Conservation (phyloP, 2,797 vertebrate species). For the Micrastur ruficollis region DNA sequence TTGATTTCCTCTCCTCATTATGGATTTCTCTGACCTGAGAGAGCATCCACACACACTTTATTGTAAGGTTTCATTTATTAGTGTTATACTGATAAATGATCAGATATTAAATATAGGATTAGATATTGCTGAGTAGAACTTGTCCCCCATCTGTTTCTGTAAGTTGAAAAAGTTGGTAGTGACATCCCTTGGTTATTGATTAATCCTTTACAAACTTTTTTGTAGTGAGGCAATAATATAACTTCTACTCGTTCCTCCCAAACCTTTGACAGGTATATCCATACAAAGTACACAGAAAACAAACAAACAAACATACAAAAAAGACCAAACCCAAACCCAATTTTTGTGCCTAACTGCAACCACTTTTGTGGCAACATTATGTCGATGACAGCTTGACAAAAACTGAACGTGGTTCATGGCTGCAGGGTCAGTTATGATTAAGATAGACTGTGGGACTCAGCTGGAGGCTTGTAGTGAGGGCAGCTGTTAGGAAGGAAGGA, state of each 20-base stretch:
- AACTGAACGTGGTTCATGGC: background rate
- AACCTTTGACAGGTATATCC: background rate
- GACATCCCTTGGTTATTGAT: background rate
- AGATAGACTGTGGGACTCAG: background rate
- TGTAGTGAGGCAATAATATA: background rate
- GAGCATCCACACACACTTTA: background rate
- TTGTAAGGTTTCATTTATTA: background rate
- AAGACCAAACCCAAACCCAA: background rate
- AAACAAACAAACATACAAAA: no score
- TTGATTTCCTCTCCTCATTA: background rate
- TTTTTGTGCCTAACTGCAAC: background rate
- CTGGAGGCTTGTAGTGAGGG: background rate
- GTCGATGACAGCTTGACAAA: background rate
- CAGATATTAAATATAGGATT: background rate
- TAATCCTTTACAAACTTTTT: background rate
- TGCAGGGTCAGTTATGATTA: background rate
- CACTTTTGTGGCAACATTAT: background rate
- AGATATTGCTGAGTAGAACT: background rate
- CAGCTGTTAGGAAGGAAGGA: background rate
- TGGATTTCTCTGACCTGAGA: background rate
- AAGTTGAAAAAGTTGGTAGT: background rate
- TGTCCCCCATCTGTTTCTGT: background rate
- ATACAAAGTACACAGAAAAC: background rate
- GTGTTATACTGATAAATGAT: background rate
- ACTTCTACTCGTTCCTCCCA: background rate